Percentiles rank a stretch among this genome's conserved stretches.
Conservation (phyloP, 1,140 invertebrate genomes). For the Magallana gigas region DNA sequence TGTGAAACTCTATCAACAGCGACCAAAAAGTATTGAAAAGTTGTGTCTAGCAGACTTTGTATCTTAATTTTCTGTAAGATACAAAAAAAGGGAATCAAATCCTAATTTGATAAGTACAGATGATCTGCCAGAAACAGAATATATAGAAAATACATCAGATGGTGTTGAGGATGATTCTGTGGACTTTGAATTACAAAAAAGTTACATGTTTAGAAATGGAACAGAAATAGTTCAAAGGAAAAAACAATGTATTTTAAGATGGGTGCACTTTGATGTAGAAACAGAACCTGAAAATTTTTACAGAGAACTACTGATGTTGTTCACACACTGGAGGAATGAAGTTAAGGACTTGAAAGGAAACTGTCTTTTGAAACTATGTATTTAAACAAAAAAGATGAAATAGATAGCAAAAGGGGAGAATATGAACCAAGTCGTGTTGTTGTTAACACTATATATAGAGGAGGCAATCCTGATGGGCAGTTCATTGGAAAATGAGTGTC, state of each 20-base stretch:
- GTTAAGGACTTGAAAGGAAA: constrained; percentile 40
- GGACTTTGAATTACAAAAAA: background rate
- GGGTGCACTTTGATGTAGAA: constrained; percentile 42
- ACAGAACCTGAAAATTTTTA: constrained; percentile 57
- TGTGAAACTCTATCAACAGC: constrained; percentile 47
- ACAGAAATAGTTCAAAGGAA: constrained; percentile 15
- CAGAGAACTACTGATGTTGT: constrained; percentile 55
- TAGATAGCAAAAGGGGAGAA: too few species aligned
- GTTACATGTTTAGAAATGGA: background rate
- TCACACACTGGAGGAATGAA: constrained; percentile 56
- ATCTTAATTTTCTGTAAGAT: constrained; percentile 52
- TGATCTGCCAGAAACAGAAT: too few species aligned
- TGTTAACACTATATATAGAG: too few species aligned
- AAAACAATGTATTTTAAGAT: constrained; percentile 49
- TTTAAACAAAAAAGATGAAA: background rate
- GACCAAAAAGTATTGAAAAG: constrained; percentile 45
- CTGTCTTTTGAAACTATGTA: constrained; percentile 15
- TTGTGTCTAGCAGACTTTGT: constrained; percentile 54
- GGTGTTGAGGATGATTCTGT: constrained; percentile 50
- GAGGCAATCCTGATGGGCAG: too few species aligned
- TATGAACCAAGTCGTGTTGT: too few species aligned
- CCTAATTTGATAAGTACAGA: constrained; percentile 1
- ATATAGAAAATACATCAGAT: background rate
- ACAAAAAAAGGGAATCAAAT: constrained; percentile 25
- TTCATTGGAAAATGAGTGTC: background rate